Base-by-base conservation (phyloP, 2,797 vertebrate genomes). In the Neosalanx taihuensis region DNA sequence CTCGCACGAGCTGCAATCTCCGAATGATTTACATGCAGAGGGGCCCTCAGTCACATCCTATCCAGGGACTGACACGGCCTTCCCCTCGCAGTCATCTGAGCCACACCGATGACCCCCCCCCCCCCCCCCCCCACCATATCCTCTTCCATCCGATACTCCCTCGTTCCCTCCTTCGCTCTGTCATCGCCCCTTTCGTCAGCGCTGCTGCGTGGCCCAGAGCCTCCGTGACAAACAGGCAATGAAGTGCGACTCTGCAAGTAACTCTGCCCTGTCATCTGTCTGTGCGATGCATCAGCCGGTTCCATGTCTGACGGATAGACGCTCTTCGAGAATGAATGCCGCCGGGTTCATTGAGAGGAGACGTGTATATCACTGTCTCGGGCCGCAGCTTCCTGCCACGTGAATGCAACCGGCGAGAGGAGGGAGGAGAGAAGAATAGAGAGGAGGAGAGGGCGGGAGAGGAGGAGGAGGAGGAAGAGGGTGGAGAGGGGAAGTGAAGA, bases 221-320 rank as follows among this genome's bases (percentile, higher is more conserved):
- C 69, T 26, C 20, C 59, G 7, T 70, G 67, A 71, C 37, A 73
- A 68, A 74, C 49, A 57, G 69, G 46, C 29, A 37, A 74, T 65
- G 59, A 70, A 61, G 53, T 72, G 61, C 60, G 69, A 61, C 64
- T 57, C 35, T 31, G 37, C 37, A 41, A 41, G 37, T 41, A 7
- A 41, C 37, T 7, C 37, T 41, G 7, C 12, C 37, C 37, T 41
- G 37, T 41, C 37, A 41, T 41, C 37, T 67, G 63, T 60, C 3
- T 46, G 64, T 63, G 4, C 6, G 37, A 23, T 17, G 33, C 10
- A 51, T 63, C 18, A 51, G 7, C 51, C 51, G 20, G 57, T 23
- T 26, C 26, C 57, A 59, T 20, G 35, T n/a, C 33, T 33, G n/a
- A 64, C 23, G 62, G 31, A 63, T 63, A 9, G 31, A 17, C 61